Base-by-base conservation (phyloP, 2,888 invertebrate species). In the Tinea pellionella region DNA sequence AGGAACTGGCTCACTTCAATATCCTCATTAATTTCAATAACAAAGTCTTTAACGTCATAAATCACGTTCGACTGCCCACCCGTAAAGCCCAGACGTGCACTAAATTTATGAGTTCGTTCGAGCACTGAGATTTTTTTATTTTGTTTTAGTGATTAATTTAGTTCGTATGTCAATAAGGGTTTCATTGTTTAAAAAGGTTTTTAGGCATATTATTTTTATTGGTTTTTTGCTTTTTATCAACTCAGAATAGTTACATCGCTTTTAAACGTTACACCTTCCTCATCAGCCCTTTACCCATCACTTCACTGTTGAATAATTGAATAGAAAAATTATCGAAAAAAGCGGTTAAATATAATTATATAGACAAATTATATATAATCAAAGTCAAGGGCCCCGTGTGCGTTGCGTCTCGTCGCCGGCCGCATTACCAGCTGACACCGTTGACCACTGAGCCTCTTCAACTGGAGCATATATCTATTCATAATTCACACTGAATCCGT, bases 401-500 rank as follows among this genome's bases (percentile, higher is more conserved):
- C 15, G 13, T n/a, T n/a, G n/a, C n/a, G n/a, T n/a, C n/a, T n/a
- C n/a, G n/a, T 51, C 11, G 16, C 18, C 29, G 42, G 15, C 51
- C 37, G 37, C 51, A 19, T 58, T 58, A 55, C 32, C 47, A 41
- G 56, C 32, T 59, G 61, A 42, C 59, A 59, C 59, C 12, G 30
- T 59, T 55, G 56, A 43, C 43, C 43, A 60, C 13, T 61, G 51
- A 58, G 30, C 47, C 59, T 41, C 60, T 59, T 60, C 62, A 78
- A 75, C 68, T 75, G 69, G 78, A 72, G 69, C 77, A 69, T 32
- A 47, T 59, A 61, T 61, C 18, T 73, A 78, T 78, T 82, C 78
- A 77, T 80, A 83, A 82, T 80, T 79, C 80, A 78, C 76, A 76
- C 76, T 75, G 72, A 76, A 75, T 76, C 77, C 77, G 74, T 86